Conservation (phyloP, 1,140 invertebrate genomes). For the Alviniconcha marisindica region DNA sequence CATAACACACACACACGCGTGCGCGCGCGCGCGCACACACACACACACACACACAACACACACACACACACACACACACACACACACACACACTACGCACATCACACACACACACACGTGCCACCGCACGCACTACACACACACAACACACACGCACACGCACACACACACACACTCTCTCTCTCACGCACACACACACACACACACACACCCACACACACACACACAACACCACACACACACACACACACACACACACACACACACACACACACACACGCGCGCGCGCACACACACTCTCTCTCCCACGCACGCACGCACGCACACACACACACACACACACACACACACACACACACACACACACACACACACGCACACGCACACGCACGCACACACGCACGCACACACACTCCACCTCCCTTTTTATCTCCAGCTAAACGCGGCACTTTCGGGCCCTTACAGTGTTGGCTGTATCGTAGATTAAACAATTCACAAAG, state of each 20-base stretch:
- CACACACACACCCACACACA: conserved; percentile 17
- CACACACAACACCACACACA: conserved; percentile 20
- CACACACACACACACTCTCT: conserved; percentile 4
- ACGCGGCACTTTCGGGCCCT: no score
- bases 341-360: neutral
- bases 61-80: no score
- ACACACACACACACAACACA: no score
- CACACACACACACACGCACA: neutral
- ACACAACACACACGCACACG: no score
- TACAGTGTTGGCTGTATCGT: no score
- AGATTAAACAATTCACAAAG: no score
- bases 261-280: conserved; percentile 4
- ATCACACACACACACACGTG: no score
- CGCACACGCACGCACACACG: neutral
- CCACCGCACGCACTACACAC: no score
- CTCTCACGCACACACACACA: conserved; percentile 2
- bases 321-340: neutral
- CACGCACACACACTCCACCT: conserved; percentile 16
- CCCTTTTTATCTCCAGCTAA: no score
- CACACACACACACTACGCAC: no score
- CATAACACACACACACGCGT: neutral
- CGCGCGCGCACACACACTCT: conserved; percentile 17
- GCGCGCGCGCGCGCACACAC: neutral
- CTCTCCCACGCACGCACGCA: conserved; percentile 16
- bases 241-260: neutral